A percentile compares a stretch with the other conserved stretches of the same genome.
phyloP scores from a whole-genome alignment of 2,888 invertebrate species.

The Subacronicta megacephala region DNA sequence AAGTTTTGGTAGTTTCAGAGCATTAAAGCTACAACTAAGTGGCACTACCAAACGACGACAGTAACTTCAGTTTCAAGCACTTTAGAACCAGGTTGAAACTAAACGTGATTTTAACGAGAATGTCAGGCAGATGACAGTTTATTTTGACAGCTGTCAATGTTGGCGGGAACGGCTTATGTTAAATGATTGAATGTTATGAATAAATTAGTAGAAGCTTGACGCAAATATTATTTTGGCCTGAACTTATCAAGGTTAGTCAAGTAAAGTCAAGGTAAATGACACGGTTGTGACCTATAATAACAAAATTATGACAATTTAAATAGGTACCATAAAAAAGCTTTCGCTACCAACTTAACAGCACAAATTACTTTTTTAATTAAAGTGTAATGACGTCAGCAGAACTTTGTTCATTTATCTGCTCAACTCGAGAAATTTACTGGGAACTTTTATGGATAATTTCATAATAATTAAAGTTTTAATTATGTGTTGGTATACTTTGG shows the following conservation, averaged over 20 bases:
- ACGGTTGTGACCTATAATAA: slow-evolving; percentile 2
- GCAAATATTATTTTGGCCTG: neutral
- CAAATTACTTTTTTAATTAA: slow-evolving; percentile 44
- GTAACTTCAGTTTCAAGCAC: slow-evolving; percentile 11
- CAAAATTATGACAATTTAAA: slow-evolving; percentile 1
- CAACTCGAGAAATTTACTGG: slow-evolving; percentile 38
- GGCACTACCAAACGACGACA: slow-evolving; percentile 18
- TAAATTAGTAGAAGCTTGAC: neutral
- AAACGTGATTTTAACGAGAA: slow-evolving; percentile 32
- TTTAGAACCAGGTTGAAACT: neutral
- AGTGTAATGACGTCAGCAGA: slow-evolving; percentile 28
- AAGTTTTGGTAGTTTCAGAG: too few relatives aligned
- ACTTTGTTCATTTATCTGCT: slow-evolving; percentile 51
- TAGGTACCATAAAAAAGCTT: slow-evolving; percentile 14
- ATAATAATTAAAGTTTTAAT: slow-evolving; percentile 47
- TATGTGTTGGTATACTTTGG: slow-evolving; percentile 21
- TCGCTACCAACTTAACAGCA: slow-evolving; percentile 11
- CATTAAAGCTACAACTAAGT: slow-evolving; percentile 18
- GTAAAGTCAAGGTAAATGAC: neutral
- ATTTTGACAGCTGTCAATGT: slow-evolving; percentile 46
- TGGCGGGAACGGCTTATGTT: slow-evolving; percentile 12
- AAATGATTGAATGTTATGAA: neutral
- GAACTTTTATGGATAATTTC: slow-evolving; percentile 36
- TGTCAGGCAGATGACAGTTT: slow-evolving; percentile 24
- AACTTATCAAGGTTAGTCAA: neutral